Percentiles rank a stretch among this genome's conserved stretches.
Conservation (phyloP, 1,140 invertebrate species). For the Leptopilina clavipes region DNA sequence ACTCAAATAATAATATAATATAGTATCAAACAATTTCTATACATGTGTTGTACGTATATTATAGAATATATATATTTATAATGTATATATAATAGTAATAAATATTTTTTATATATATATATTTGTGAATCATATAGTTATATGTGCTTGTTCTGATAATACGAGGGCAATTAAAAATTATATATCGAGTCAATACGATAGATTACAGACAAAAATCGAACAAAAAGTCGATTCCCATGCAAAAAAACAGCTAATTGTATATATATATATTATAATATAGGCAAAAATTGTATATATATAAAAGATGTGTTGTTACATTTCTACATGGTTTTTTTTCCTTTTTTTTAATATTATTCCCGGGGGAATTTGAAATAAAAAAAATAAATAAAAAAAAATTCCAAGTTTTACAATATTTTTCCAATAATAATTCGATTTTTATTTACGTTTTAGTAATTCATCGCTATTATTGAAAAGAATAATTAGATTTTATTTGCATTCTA, state of each 20-base stretch:
- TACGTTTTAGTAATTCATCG: too few species aligned
- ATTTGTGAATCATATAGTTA: constrained; percentile 39
- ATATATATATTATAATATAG: not conserved
- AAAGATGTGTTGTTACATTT: constrained; percentile 39
- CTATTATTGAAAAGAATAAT: too few species aligned
- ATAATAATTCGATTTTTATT: too few species aligned
- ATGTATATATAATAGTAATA: constrained; percentile 13
- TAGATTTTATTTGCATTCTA: too few species aligned
- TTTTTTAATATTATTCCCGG: too few species aligned
- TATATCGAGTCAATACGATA: constrained; percentile 48
- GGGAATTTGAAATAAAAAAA: not conserved
- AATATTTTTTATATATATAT: constrained; percentile 38
- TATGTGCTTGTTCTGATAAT: constrained; percentile 40
- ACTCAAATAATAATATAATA: not conserved
- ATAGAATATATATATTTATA: constrained; percentile 31
- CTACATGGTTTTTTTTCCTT: too few species aligned
- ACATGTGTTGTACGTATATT: constrained; percentile 32
- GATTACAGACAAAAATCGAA: constrained; percentile 39
- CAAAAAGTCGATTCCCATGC: constrained; percentile 60
- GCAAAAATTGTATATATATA: constrained; percentile 42
- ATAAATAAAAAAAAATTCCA: not conserved
- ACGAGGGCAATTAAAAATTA: constrained; percentile 41
- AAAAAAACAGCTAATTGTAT: constrained; percentile 60
- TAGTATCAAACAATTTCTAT: constrained; percentile 43
- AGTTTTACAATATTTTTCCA: not conserved